Conservation (phyloP, 2,797 vertebrate genomes). For the Artibeus lituratus region DNA sequence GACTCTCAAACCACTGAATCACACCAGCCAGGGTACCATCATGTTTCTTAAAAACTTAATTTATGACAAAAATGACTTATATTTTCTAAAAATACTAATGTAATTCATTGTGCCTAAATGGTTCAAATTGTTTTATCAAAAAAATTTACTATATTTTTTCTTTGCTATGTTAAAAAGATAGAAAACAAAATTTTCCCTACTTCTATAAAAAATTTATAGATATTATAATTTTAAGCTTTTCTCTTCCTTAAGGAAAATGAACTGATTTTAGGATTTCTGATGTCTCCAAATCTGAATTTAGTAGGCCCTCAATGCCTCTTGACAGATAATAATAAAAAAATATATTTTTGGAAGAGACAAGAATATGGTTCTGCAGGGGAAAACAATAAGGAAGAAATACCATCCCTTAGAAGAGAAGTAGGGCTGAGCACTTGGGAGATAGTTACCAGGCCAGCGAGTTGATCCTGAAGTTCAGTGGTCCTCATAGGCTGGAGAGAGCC, state of each 20-base stretch:
- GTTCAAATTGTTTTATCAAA: background rate
- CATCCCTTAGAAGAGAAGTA: background rate
- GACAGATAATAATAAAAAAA: background rate
- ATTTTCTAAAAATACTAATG: background rate
- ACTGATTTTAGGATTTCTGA: background rate
- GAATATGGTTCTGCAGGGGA: background rate
- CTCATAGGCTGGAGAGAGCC: background rate
- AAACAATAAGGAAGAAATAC: background rate
- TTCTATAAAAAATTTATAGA: background rate
- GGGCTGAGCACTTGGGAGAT: background rate
- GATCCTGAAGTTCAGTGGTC: background rate
- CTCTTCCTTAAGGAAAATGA: background rate
- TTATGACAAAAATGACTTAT: background rate
- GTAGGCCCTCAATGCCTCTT: background rate
- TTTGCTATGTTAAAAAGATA: background rate
- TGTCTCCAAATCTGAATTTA: background rate
- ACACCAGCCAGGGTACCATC: background rate
- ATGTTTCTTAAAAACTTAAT: background rate
- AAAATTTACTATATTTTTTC: background rate
- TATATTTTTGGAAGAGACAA: background rate
- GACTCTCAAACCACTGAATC: no score
- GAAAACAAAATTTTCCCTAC: background rate
- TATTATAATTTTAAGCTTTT: no score
- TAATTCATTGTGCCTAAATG: background rate
- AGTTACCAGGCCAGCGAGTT: background rate